Conservation (phyloP, 2,797 vertebrate species). For the Setipinna tenuifilis region DNA sequence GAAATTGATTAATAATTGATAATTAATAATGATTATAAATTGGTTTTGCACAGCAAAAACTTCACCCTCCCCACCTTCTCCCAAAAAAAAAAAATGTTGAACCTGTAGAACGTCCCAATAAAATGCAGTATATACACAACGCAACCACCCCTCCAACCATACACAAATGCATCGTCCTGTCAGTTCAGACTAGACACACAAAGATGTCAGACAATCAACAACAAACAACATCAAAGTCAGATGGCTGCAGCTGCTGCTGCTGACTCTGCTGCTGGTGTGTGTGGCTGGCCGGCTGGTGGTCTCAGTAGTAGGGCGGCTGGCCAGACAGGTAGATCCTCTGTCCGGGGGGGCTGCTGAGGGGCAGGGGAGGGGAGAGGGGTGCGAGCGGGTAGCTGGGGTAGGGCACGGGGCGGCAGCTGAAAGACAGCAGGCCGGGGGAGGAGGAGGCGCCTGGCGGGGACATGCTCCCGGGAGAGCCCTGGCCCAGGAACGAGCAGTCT, state of each 20-base stretch:
- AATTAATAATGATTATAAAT: too few relatives aligned
- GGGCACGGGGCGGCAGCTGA: slow-evolving; percentile 50
- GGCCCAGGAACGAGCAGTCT: slow-evolving; percentile 60
- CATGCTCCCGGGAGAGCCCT: slow-evolving; percentile 56
- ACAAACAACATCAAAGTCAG: too few relatives aligned
- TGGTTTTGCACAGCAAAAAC: too few relatives aligned
- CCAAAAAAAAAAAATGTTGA: background rate
- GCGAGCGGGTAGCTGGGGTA: slow-evolving; percentile 55
- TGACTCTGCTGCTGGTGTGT: too few relatives aligned
- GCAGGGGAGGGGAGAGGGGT: slow-evolving; percentile 49
- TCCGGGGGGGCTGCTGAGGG: slow-evolving; percentile 39
- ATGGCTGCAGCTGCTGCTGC: too few relatives aligned
- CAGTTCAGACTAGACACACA: too few relatives aligned
- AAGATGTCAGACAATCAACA: too few relatives aligned
- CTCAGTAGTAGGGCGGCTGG: slow-evolving; percentile 51
- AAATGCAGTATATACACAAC: background rate
- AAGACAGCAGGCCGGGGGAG: slow-evolving; percentile 51
- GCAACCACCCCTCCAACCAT: background rate
- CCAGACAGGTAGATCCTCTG: slow-evolving; percentile 54
- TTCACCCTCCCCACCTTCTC: background rate
- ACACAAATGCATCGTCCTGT: background rate
- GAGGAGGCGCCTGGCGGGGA: slow-evolving; percentile 51
- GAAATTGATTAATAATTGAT: background rate
- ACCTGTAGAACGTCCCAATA: background rate
- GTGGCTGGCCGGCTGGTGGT: background rate